A percentile compares a stretch with the other conserved stretches of the same genome.
Evolutionary conservation across 2,888 invertebrate species (phyloP).

Genomic region (Parnassius mnemosyne): DNA sequence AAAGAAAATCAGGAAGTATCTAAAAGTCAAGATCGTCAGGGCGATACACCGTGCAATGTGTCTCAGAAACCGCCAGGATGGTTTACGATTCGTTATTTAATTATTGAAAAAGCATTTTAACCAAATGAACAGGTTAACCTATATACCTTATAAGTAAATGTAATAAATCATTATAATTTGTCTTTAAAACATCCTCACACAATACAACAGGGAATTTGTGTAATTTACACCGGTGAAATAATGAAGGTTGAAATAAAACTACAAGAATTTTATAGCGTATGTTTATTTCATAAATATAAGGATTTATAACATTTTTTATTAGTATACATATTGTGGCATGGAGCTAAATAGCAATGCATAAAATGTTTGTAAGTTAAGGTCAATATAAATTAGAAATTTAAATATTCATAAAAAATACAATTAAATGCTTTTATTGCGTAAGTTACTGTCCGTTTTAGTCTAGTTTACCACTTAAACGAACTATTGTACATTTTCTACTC

Average conservation of each 20-base stretch:
- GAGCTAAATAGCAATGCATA: background rate
- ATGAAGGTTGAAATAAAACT: slow-evolving; percentile 28
- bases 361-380: too few relatives aligned
- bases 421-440: too few relatives aligned
- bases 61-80: slow-evolving; percentile 31
- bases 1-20: slow-evolving; percentile 67
- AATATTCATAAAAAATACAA: too few relatives aligned
- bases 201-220: background rate
- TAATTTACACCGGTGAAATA: background rate
- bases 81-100: slow-evolving; percentile 25
- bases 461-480: too few relatives aligned
- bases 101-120: slow-evolving; percentile 3
- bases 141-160: slow-evolving; percentile 2
- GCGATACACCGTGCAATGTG: slow-evolving; percentile 54
- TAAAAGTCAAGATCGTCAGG: slow-evolving; percentile 71
- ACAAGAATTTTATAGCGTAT: slow-evolving; percentile 34
- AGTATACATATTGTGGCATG: slow-evolving; percentile 2
- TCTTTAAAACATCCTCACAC: background rate
- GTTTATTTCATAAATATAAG: slow-evolving; percentile 37
- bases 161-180: slow-evolving; percentile 7
- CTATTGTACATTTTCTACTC: too few relatives aligned
- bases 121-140: slow-evolving; percentile 1
- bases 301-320: slow-evolving; percentile 1
- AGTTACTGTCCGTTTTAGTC: too few relatives aligned
- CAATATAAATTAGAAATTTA: too few relatives aligned